Evolutionary conservation across 2,888 invertebrate genomes (phyloP).

Genomic region (Theodoxus fluviatilis): DNA sequence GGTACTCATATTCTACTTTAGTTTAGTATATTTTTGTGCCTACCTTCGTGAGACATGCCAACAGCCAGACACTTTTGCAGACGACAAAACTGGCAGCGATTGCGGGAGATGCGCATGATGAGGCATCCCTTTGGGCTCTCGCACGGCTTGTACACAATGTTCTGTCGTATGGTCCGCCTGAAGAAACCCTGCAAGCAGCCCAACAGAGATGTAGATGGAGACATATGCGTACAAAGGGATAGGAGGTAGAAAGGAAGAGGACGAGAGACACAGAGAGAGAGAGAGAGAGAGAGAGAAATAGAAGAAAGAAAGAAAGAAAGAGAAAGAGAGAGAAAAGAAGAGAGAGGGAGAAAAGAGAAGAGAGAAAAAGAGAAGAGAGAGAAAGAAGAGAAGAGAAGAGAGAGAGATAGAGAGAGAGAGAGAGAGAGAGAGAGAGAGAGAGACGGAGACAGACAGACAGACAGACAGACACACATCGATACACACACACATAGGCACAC

Average conservation of each 20-base stretch:
- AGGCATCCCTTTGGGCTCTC: slow-evolving; percentile 53
- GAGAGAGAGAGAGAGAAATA: not conserved
- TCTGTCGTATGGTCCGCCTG: slow-evolving; percentile 55
- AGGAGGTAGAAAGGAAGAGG: not conserved
- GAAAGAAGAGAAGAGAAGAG: not conserved
- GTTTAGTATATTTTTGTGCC: slow-evolving; percentile 10
- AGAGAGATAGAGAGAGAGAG: slow-evolving; percentile 16
- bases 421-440: slow-evolving; percentile 9
- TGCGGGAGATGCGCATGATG: slow-evolving; percentile 58
- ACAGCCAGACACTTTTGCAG: slow-evolving; percentile 54
- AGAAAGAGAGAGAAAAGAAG: not conserved
- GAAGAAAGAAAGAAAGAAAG: not conserved
- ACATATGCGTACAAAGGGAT: not conserved
- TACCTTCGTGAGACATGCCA: slow-evolving; percentile 61
- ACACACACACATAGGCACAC: slow-evolving; percentile 9
- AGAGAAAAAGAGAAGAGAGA: not conserved
- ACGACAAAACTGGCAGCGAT: slow-evolving; percentile 58
- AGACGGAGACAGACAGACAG: not conserved
- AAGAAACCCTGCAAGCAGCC: slow-evolving; percentile 53
- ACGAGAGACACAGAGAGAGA: not conserved
- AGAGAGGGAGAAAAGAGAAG: not conserved
- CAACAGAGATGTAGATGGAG: not conserved
- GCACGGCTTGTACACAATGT: slow-evolving; percentile 56
- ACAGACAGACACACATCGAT: too few species aligned
- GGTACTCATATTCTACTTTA: too few species aligned